These are phyloP conservation scores for Brachymystax lenok DNA, from an alignment of 2,797 vertebrate genomes.

Conservation along the genomic window DNA sequence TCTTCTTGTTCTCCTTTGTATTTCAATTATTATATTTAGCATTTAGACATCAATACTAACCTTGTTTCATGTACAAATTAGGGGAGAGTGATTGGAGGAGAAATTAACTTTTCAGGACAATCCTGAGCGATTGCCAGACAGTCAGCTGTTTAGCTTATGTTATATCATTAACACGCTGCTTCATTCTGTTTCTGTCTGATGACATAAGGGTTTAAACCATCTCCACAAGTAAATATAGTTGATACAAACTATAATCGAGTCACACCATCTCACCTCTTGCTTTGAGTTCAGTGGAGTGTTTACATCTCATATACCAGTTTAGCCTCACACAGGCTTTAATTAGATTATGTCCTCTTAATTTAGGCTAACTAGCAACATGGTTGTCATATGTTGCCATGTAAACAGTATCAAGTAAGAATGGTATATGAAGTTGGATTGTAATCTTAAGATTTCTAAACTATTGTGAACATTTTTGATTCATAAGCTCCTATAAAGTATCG, in stretches of 20 bases:
- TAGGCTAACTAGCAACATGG: not conserved
- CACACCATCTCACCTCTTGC: not conserved
- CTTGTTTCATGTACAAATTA: conserved; percentile 6
- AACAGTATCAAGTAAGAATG: not conserved
- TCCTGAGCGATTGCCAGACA: not conserved
- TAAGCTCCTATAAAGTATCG: conserved; percentile 20
- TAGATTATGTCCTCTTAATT: not conserved
- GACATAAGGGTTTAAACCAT: not conserved
- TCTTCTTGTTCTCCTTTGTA: conserved; percentile 7
- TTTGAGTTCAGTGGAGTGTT: not conserved
- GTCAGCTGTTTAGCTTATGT: conserved; percentile 2
- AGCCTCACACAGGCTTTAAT: not conserved
- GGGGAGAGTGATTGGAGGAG: not conserved
- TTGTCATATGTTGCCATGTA: not conserved
- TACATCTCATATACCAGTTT: not conserved
- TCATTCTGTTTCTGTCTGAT: conserved; percentile 3
- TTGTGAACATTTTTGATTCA: conserved; percentile 40
- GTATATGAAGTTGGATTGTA: not conserved
- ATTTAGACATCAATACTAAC: conserved; percentile 23
- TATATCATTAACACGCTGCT: conserved; percentile 23
- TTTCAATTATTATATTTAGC: conserved; percentile 19
- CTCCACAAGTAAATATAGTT: conserved; percentile 5
- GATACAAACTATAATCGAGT: not conserved
- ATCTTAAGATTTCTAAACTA: conserved; percentile 25
- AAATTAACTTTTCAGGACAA: not conserved